A percentile compares a stretch with the other conserved stretches of the same genome.
Conservation (phyloP, 2,888 invertebrate species). For the Tiphia femorata region DNA sequence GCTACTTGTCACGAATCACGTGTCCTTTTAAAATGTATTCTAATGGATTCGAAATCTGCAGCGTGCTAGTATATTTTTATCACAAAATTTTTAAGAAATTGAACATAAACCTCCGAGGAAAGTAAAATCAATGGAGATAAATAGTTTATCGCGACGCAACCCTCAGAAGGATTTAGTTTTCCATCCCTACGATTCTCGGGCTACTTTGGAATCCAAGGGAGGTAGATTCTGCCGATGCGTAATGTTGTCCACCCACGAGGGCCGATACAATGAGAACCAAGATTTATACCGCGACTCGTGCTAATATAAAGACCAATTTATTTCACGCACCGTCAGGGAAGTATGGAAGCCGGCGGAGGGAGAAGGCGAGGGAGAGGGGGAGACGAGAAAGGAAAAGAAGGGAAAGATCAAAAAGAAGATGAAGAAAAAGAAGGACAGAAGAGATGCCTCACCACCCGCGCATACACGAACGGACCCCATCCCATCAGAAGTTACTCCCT, state of each 20-base stretch:
- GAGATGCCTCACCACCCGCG: conserved; percentile 8
- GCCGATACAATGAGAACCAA: conserved; percentile 59
- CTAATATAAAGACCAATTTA: conserved; percentile 65
- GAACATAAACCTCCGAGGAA: too few species aligned
- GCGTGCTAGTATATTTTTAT: too few species aligned
- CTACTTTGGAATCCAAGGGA: conserved; percentile 40
- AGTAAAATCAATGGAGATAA: too few species aligned
- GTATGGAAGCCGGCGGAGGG: too few species aligned
- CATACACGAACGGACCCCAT: too few species aligned
- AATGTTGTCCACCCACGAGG: conserved; percentile 54
- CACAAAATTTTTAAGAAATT: too few species aligned
- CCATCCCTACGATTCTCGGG: conserved; percentile 39
- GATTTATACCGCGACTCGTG: conserved; percentile 61
- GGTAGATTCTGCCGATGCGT: conserved; percentile 53
- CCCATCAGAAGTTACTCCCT: conserved; percentile 23
- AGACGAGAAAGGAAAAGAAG: not conserved
- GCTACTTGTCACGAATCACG: too few species aligned
- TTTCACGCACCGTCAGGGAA: conserved; percentile 42
- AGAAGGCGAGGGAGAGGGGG: conserved; percentile 22
- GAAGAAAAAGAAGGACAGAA: not conserved
- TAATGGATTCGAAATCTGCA: too few species aligned
- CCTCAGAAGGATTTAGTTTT: too few species aligned
- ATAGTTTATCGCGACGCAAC: too few species aligned
- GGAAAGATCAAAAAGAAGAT: too few species aligned
- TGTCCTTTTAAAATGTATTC: too few species aligned